A percentile compares a stretch with the other conserved stretches of the same genome.
Conservation (phyloP, 2,888 invertebrate species). For the Rotaria sp. region DNA sequence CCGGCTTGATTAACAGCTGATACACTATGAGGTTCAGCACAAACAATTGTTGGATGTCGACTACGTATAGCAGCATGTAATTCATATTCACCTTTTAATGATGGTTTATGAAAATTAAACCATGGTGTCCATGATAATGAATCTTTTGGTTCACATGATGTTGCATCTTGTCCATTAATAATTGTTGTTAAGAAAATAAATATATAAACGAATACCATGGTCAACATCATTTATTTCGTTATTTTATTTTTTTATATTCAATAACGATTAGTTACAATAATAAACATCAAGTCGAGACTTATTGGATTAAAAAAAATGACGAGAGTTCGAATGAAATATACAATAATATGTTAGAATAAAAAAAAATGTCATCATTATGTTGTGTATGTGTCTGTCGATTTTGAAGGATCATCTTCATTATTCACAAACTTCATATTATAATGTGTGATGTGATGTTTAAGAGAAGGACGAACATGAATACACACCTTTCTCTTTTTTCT, state of each 20-base stretch:
- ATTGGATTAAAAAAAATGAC: constrained; percentile 25
- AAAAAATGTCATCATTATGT: constrained; percentile 1
- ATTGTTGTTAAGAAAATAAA: not conserved
- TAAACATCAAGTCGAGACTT: constrained; percentile 13
- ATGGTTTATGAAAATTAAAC: constrained; percentile 24
- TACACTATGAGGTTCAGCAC: not conserved
- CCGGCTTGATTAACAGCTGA: constrained; percentile 20
- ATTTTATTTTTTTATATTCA: not conserved
- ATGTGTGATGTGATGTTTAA: constrained; percentile 4
- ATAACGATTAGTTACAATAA: constrained; percentile 8
- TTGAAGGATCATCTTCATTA: constrained; percentile 23
- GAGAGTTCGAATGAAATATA: not conserved
- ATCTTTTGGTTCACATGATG: not conserved
- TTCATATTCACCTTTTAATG: constrained; percentile 15
- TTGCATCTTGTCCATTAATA: not conserved
- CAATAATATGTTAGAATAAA: not conserved
- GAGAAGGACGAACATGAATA: constrained; percentile 24
- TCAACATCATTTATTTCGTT: not conserved
- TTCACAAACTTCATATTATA: not conserved
- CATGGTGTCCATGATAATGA: not conserved
- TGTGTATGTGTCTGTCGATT: constrained; percentile 18
- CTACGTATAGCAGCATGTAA: not conserved
- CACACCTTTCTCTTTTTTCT: not conserved
- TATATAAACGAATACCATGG: not conserved
- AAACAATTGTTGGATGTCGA: constrained; percentile 1